These are phyloP conservation scores for Chrysochloris asiatica DNA, from an alignment of 2,113 vertebrate genomes.

Conservation along the genomic window DNA sequence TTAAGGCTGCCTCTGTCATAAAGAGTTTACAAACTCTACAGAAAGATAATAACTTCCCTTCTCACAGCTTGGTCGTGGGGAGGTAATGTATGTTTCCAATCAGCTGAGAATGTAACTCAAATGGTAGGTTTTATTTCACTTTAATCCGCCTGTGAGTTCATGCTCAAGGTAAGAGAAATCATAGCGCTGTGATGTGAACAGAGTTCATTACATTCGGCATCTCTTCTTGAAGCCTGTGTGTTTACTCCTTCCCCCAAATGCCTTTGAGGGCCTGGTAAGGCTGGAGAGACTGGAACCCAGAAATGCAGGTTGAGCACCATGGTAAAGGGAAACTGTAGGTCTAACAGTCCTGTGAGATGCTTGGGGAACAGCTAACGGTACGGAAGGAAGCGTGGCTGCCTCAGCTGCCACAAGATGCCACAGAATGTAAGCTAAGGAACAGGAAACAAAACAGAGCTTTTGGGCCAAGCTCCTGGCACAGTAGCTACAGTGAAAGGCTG, in stretches of 20 bases:
- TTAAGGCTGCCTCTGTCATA: slow-evolving; percentile 84
- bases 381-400: neutral
- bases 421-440: neutral
- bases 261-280: neutral
- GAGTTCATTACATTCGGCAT: slow-evolving; percentile 77
- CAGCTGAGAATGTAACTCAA: slow-evolving; percentile 85
- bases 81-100: slow-evolving; percentile 88
- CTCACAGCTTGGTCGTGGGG: slow-evolving; percentile 79
- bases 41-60: slow-evolving; percentile 87
- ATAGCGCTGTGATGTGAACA: slow-evolving; percentile 63
- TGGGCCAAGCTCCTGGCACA: accelerated
- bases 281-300: accelerated
- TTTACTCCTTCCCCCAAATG: neutral
- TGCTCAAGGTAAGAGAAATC: slow-evolving; percentile 83
- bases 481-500: neutral
- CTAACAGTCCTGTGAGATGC: neutral
- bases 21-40: slow-evolving; percentile 88
- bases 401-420: neutral
- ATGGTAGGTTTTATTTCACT: slow-evolving; percentile 85
- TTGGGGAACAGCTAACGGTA: neutral
- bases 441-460: neutral
- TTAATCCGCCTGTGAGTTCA: slow-evolving; percentile 85
- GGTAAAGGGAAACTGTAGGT: neutral
- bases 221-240: slow-evolving; percentile 50
- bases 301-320: too few species aligned